A percentile compares a stretch with the other conserved stretches of the same genome.
Conservation (phyloP, 2,888 invertebrate genomes). For the Pristionchus japonicus region DNA sequence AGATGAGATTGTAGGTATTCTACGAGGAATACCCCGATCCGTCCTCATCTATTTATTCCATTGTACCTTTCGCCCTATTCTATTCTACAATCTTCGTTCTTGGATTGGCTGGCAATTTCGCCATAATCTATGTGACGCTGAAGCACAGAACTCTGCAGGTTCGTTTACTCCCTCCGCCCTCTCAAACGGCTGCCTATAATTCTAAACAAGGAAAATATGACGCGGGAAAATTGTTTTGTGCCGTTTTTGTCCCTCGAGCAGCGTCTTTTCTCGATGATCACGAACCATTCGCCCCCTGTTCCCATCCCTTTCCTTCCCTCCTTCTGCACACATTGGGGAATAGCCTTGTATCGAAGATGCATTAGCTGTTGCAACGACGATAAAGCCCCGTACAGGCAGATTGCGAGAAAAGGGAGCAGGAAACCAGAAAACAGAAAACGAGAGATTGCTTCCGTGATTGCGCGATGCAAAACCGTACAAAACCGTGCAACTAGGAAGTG, state of each 20-base stretch:
- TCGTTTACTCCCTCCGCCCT: not conserved
- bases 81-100: slow-evolving; percentile 70
- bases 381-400: not conserved
- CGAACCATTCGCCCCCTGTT: not conserved
- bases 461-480: too few relatives aligned
- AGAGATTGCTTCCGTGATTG: too few relatives aligned
- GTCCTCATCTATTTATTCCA: slow-evolving; percentile 58
- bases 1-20: slow-evolving; percentile 42
- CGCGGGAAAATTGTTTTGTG: not conserved
- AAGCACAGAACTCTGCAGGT: slow-evolving; percentile 65
- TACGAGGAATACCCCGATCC: slow-evolving; percentile 62
- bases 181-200: not conserved
- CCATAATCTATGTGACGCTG: slow-evolving; percentile 67
- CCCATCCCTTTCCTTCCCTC: not conserved
- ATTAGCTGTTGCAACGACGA: not conserved
- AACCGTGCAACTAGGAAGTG: too few relatives aligned
- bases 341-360: not conserved
- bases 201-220: slow-evolving; percentile 1
- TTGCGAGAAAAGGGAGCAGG: not conserved
- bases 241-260: not conserved
- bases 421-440: too few relatives aligned
- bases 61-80: slow-evolving; percentile 61
- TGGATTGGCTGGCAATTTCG: slow-evolving; percentile 71
- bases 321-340: not conserved
- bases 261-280: not conserved